Base-by-base conservation (phyloP, 2,113 vertebrate species). In the Hystrix cristata region DNA sequence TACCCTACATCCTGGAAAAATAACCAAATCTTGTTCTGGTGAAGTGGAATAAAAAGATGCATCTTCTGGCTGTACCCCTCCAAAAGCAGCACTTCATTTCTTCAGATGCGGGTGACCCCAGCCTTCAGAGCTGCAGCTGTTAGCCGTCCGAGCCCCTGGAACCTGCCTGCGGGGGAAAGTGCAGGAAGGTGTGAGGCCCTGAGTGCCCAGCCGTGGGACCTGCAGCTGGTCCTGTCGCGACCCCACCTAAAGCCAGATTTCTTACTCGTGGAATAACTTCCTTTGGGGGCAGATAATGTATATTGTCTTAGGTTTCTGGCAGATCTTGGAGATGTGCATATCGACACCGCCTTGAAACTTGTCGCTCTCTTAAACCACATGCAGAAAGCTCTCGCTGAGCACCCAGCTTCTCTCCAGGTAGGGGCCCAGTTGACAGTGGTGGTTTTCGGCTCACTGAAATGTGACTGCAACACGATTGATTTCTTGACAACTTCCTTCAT, bases 1-100 rank as follows among this genome's bases (percentile, higher is more conserved):
- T 80, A 89, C 14, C 81, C 43, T 89, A 0, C 60, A 15, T 46
- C 43, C 34, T 81, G n/a, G 76, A 80, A 86, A 78, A 59, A n/a
- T 21, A 81, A 71, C 93, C 60, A 51, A 90, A 6, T 86, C 91
- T 97, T 92, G 31, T 93, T 86, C 48, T 51, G 34, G 38, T 69
- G 48, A 85, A 93, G 59, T 53, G 71, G 16, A 92, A 64, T 72
- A 62, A 72, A 72, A 86, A 86, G 60, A 31, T 57, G 21, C 7
- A 11, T 79, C 74, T 90, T 94, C 62, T 71, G 5, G 78, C 12
- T 92, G 25, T 13, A 9, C n/a, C 67, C 48, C 64, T 72, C 18
- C 31, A 81, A 55, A 60, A 51, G n/a, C 46, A 83, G 5, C 60
- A 10, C 7, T 86, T 59, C 34, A 5, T 81, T 74, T 93, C 71